Percentiles rank a stretch among this genome's conserved stretches.
These are phyloP conservation scores for Diaphora mendica DNA, from an alignment of 2,888 invertebrate species.

Conservation along the genomic window DNA sequence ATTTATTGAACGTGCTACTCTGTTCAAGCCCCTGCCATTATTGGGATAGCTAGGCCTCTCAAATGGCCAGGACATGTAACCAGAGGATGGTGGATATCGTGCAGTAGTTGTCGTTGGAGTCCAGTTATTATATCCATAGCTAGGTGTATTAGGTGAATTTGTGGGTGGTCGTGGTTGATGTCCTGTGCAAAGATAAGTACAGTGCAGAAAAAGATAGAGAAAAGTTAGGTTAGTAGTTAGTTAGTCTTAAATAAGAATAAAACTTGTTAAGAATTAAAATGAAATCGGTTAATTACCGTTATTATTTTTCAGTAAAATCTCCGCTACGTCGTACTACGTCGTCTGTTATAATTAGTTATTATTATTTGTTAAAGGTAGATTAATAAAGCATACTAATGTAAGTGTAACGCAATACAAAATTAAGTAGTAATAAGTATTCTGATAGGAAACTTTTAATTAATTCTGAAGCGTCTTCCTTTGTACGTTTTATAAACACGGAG, in stretches of 20 bases:
- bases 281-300: neutral
- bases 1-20: conserved; percentile 24
- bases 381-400: neutral
- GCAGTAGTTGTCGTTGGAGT: neutral
- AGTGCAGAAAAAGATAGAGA: conserved; percentile 15
- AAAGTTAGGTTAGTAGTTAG: neutral
- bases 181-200: conserved; percentile 32
- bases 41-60: conserved; percentile 5
- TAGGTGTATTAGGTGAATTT: neutral
- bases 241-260: neutral
- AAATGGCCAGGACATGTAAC: conserved; percentile 21
- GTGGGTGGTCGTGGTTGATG: conserved; percentile 12
- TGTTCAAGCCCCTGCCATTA: conserved; percentile 1
- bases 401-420: neutral
- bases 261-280: neutral
- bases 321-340: too few species aligned
- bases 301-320: neutral
- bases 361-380: neutral
- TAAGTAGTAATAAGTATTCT: neutral
- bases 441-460: conserved; percentile 32
- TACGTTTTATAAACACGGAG: conserved; percentile 36
- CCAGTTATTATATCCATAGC: neutral
- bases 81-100: neutral
- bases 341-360: neutral
- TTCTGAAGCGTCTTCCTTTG: conserved; percentile 19